Evolutionary conservation across 2,888 invertebrate genomes (phyloP), one percentile per base, ranked within the genome.

Genomic region (Oxyscelio sp.): DNA sequence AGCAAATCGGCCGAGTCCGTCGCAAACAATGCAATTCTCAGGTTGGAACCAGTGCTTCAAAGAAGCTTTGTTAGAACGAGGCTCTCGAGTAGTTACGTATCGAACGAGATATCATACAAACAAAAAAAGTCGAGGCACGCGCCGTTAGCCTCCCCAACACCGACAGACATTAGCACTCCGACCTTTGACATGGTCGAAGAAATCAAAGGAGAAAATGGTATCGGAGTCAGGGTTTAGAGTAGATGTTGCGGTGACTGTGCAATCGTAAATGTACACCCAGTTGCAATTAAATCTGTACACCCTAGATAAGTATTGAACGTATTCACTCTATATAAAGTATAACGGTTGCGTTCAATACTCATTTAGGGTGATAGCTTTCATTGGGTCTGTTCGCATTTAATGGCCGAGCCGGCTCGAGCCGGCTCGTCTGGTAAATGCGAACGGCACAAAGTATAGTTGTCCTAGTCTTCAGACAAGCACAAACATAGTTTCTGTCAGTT

Each of bases 91-190:
- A 88, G 89, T 9, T 87, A 87, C 11, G 86, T 91, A 15, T 50
- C 90, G 13, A 90, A 88, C 31, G 89, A 90, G 24, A 50, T 80
- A 15, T 58, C 84, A 9, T 6, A 65, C 6, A 91, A 88, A 73
- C 88, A 70, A 48, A 50, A 48, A 17, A 50, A 58, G n/a, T 43
- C 89, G 9, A 90, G 88, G 31, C 54, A 90, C 11, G 92, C 92
- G 0, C 92, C 93, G 0, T 86, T 93, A 4, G 92, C 92, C 4
- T 87, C 86, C 0, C 91, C 92, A 0, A 92, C 93, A 19, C 92
- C 92, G 0, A 92, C 92, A n/a, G 92, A 93, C 8, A 90, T 93
- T 61, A 92, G 90, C 45, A 92, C 92, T 5, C 92, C 93, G 2
- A 92, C 92, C 19, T 91, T 92, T 70, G 93, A 93, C 56, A 78